Base-by-base conservation (phyloP, 2,797 vertebrate species). In the Molossus molossus region DNA sequence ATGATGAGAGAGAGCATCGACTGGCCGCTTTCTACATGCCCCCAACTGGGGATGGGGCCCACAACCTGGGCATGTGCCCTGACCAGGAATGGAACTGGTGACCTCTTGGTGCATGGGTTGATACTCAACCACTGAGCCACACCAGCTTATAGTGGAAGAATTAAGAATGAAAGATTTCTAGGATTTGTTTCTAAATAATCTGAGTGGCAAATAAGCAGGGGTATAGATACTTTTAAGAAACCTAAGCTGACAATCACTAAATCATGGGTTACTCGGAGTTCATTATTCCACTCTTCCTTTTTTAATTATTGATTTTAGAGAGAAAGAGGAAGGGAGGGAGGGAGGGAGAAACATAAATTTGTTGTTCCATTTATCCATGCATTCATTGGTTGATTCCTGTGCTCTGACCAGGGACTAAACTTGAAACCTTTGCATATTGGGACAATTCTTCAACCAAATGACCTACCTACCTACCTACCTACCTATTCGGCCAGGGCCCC, bases 181-280 rank as follows among this genome's bases (percentile, higher is more conserved):
- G 9, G 45, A 87, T 50, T 70, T 77, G 14, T 29, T 84, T 79
- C 64, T 84, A 88, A 88, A 88, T 27, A 79, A 85, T 69, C 48
- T 90, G n/a, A 90, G 65, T 25, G 21, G 29, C 7, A 58, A 64
- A 17, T 50, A 70, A 55, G 18, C 21, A 13, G 62, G 27, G 17
- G 12, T 57, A 80, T 1, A 84, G 5, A 60, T 9, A 45, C 10
- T 70, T 87, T 55, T 9, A 79, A 79, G 55, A 94, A 88, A 50
- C 20, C 57, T 58, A 65, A 69, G 12, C 1, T 62, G 77, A 83
- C 55, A 76, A 62, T 53, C 67, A 67, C 29, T 27, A 12, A 76
- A 57, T 60, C 69, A 64, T 5, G 7, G 10, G 20, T 4, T 21
- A 48, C 48, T 72, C 21, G 11, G 23, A 90, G 20, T 33, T 65